Base-by-base conservation (phyloP, 2,797 vertebrate species). In the Brotula barbata region DNA sequence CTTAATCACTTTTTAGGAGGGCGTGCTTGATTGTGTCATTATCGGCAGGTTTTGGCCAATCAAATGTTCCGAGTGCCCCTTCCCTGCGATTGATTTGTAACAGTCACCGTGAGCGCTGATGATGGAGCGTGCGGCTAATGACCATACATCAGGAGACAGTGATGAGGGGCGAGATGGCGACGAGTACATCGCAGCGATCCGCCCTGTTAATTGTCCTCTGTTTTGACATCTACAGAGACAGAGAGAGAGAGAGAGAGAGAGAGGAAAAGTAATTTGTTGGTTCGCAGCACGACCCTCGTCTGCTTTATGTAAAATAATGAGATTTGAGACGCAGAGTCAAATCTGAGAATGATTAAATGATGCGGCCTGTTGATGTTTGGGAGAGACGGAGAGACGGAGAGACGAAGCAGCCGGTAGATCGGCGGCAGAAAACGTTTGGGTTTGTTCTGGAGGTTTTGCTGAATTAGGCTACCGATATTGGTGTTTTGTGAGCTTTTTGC, bases 1-100 rank as follows among this genome's bases (percentile, higher is more conserved):
- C 77, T 88, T 88, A 89, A 91, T 91, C 87, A 88, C 82, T 86
- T 85, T 86, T 74, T 82, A 74, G 79, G 74, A 84, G 85, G 85
- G 83, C 71, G 78, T 77, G 82, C 75, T 79, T 87, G 87, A 89
- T 88, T 88, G 85, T 87, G 73, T 88, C 84, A 88, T 90, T 83
- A 88, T 88, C 60, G 61, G 75, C 77, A 73, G 75, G 64, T 77
- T 85, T 39, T 80, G 68, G 78, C 80, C 81, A 85, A 84, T 82
- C 86, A 84, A 71, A 71, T 69, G 64, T 58, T 64, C 75, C 31
- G 52, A 65, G 58, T 47, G 19, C 65, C 60, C 66, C 53, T 71
- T 75, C 67, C 52, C 60, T n/a, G 7, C 45, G 45, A 89, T 87
- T 89, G 88, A 89, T 89, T 88, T 36, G 85, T 55, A 77, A 84